Percentiles rank a stretch among this genome's conserved stretches.
These are phyloP conservation scores for Druon quercuslanigerum DNA, from an alignment of 1,140 invertebrate species.

Conservation along the genomic window DNA sequence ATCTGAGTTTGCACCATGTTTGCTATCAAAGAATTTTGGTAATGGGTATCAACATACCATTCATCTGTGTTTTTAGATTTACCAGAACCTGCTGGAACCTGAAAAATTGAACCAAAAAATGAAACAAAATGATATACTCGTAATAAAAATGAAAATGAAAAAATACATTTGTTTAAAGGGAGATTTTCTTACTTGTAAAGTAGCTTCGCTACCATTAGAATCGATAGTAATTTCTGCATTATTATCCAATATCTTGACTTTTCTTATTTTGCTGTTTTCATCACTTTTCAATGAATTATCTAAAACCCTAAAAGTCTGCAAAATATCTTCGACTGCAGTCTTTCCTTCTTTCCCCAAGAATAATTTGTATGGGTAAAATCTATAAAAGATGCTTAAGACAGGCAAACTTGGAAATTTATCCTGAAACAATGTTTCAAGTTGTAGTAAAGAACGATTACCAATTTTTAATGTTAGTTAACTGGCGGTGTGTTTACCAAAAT, in stretches of 20 bases:
- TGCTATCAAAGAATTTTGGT: conserved; percentile 88
- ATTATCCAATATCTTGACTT: conserved; percentile 63
- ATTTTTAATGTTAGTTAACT: conserved; percentile 15
- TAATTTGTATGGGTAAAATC: conserved; percentile 89
- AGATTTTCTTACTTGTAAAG: conserved; percentile 67
- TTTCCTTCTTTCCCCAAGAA: conserved; percentile 85
- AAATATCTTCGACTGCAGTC: conserved; percentile 81
- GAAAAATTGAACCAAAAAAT: not conserved
- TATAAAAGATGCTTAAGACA: conserved; percentile 81
- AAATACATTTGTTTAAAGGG: conserved; percentile 13
- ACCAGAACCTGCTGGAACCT: conserved; percentile 66
- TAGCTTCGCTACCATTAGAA: conserved; percentile 61
- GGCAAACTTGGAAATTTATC: conserved; percentile 81
- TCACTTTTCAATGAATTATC: conserved; percentile 40
- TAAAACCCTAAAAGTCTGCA: conserved; percentile 79
- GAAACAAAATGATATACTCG: not conserved
- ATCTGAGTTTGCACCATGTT: conserved; percentile 87
- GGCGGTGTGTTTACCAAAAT: conserved; percentile 82
- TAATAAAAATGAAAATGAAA: conserved; percentile 32
- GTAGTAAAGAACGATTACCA: not conserved
- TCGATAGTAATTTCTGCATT: conserved; percentile 59
- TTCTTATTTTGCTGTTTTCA: conserved; percentile 56
- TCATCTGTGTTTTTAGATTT: conserved; percentile 33
- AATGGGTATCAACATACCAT: conserved; percentile 82
- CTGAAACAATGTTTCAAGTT: conserved; percentile 74